Evolutionary conservation across 2,888 invertebrate genomes (phyloP), one percentile per base, ranked within the genome.

Genomic region (Heteromyza rotundicornis): DNA sequence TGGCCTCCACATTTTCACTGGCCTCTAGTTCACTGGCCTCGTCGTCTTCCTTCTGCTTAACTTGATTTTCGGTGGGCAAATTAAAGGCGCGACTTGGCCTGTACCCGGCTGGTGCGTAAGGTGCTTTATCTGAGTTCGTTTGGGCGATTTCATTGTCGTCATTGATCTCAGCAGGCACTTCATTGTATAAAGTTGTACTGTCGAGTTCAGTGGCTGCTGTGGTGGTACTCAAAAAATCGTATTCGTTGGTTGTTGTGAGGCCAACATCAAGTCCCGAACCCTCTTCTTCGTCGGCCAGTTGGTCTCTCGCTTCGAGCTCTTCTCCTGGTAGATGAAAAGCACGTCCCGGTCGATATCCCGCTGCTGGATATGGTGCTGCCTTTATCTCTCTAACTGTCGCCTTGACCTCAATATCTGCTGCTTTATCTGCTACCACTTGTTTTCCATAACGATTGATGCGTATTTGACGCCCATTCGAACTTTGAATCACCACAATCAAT

Each of bases 101-200:
- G 57, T 70, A 76, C 2, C 80, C 79, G 2, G 78, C 72, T 12
- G 79, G 56, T 17, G 79, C 75, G 65, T 79, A 80, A 1, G 79
- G 77, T 14, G 70, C 68, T 14, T 69, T 70, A 1, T 24, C 50
- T 2, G 65, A 60, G 10, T 60, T 55, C 47, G 17, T 5, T 8
- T 47, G 17, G 2, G 19, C 20, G 2, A 2, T 3, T 24, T 24
- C 27, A 23, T n/a, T 24, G 12, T 44, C 27, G 12, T 7, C 17
- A 14, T 22, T 24, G 7, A 35, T 17, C 32, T 54, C 52, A 16
- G 32, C 32, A 17, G 53, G 53, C 14, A 57, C 24, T 14, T 49
- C 58, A 47, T 57, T 47, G 14, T 19, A 57, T 2, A 23, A 16
- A 5, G 71, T 74, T 7, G 74, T 75, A 32, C 60, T 66, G 27